Evolutionary conservation across 2,113 vertebrate genomes (phyloP).

Genomic region (Paralichthys olivaceus): DNA sequence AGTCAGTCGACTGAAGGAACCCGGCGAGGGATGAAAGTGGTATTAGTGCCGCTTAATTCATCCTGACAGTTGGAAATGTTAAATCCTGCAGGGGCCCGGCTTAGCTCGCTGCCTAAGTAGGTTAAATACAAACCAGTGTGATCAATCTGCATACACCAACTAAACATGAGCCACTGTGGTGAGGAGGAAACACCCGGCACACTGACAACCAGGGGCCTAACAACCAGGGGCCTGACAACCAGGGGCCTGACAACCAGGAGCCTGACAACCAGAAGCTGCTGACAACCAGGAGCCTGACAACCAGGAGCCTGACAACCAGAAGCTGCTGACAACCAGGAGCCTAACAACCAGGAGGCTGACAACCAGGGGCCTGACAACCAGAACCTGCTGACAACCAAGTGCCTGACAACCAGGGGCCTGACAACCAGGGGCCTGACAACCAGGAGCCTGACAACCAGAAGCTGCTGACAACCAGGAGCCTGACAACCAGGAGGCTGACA

Average conservation of each 20-base stretch:
- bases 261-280: not conserved
- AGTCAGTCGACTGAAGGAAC: constrained; percentile 66
- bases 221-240: not conserved
- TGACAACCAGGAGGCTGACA: too few species aligned
- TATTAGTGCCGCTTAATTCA: constrained; percentile 77
- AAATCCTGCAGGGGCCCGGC: constrained; percentile 79
- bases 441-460: too few species aligned
- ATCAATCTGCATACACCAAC: constrained; percentile 71
- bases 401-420: too few species aligned
- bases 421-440: too few species aligned
- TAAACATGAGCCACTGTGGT: constrained; percentile 29
- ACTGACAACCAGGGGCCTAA: not conserved
- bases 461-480: too few species aligned
- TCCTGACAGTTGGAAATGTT: constrained; percentile 79
- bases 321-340: not conserved
- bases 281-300: not conserved
- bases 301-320: not conserved
- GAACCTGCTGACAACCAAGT: too few species aligned
- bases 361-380: not conserved
- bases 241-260: not conserved
- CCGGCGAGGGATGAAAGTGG: constrained; percentile 74
- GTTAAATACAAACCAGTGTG: constrained; percentile 74
- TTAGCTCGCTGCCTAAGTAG: constrained; percentile 74
- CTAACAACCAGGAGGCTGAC: not conserved
- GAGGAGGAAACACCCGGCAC: constrained; percentile 2